Evolutionary conservation across 2,797 vertebrate genomes (phyloP).

Genomic region (Thaleichthys pacificus): DNA sequence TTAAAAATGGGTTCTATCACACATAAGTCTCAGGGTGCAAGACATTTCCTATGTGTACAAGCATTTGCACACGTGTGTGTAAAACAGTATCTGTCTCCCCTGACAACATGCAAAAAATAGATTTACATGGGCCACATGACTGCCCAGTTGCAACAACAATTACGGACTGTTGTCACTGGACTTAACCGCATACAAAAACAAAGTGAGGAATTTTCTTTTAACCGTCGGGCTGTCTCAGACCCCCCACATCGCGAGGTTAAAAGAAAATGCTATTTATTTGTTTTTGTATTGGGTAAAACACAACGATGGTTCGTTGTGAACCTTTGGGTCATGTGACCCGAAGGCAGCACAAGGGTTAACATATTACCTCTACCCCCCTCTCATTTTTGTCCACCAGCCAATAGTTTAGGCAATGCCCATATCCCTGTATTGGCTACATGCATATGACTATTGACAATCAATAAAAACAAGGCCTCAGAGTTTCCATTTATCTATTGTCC

Average conservation of each 20-base stretch:
- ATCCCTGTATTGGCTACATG: conserved; percentile 24
- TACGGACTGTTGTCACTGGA: conserved; percentile 60
- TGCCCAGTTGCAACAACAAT: conserved; percentile 72
- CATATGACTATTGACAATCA: conserved; percentile 30
- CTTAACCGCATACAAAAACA: too few relatives aligned
- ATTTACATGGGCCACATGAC: conserved; percentile 61
- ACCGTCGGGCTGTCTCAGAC: too few relatives aligned
- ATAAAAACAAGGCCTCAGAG: not conserved
- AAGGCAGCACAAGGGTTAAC: too few relatives aligned
- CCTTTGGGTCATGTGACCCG: too few relatives aligned
- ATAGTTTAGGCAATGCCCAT: not conserved
- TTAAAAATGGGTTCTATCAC: too few relatives aligned
- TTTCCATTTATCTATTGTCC: conserved; percentile 7
- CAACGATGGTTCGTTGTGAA: too few relatives aligned
- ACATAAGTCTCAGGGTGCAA: conserved; percentile 2
- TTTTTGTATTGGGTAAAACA: too few relatives aligned
- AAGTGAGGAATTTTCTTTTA: too few relatives aligned
- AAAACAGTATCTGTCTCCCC: conserved; percentile 61
- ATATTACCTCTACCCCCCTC: conserved; percentile 4
- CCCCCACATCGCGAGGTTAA: too few relatives aligned
- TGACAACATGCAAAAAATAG: conserved; percentile 71
- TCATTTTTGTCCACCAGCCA: not conserved
- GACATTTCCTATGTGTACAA: conserved; percentile 1
- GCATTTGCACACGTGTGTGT: conserved; percentile 34
- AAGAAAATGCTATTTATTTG: too few relatives aligned